Percentiles rank a stretch among this genome's conserved stretches.
These are phyloP conservation scores for Periophthalmus modestus DNA, from an alignment of 2,113 vertebrate species.

Conservation along the genomic window DNA sequence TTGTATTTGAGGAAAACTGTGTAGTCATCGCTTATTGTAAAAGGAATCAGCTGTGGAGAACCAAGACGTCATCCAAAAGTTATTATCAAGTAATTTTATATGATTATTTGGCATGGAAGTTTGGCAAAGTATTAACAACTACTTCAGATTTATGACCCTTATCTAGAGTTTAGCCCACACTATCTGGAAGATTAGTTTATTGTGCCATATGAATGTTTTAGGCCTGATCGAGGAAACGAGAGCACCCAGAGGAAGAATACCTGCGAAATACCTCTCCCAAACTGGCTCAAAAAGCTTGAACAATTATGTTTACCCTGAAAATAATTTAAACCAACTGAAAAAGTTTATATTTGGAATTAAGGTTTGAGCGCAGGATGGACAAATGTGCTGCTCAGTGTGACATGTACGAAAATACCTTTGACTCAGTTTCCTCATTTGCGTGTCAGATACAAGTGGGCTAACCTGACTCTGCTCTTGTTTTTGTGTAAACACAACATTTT, in stretches of 20 bases:
- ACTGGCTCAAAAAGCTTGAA: neutral
- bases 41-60: conserved; percentile 1
- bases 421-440: conserved; percentile 48
- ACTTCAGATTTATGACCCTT: no score
- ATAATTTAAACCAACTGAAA: neutral
- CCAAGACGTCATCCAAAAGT: neutral
- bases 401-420: neutral
- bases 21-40: neutral
- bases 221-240: neutral
- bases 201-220: neutral
- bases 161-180: neutral
- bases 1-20: conserved; percentile 5
- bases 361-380: neutral
- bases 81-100: neutral
- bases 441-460: conserved; percentile 43
- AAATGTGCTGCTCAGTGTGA: conserved; percentile 5
- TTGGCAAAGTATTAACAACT: neutral
- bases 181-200: neutral
- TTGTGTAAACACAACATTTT: neutral
- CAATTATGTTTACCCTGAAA: neutral
- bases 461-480: conserved; percentile 17
- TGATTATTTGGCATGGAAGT: neutral
- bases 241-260: neutral
- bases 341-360: no score
- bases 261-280: neutral